Conservation (phyloP, 2,888 invertebrate genomes). For the Loripinus fragilis region DNA sequence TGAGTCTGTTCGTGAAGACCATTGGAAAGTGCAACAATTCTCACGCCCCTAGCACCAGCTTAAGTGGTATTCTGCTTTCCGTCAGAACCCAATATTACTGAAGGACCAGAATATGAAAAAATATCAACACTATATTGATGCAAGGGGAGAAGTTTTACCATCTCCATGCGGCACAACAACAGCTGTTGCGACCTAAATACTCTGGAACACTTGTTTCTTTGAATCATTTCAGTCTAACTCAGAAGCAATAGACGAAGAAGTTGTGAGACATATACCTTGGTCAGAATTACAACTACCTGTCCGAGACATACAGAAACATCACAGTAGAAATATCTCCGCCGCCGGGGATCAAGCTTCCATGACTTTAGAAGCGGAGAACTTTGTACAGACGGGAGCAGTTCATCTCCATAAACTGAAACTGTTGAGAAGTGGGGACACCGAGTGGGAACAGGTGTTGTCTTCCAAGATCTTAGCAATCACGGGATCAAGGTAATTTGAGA, state of each 20-base stretch:
- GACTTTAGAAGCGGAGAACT: slow-evolving; percentile 81
- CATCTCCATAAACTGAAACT: slow-evolving; percentile 76
- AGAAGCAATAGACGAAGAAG: slow-evolving; percentile 56
- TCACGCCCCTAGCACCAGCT: too few relatives aligned
- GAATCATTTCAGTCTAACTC: background rate
- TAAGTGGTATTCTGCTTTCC: too few relatives aligned
- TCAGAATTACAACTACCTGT: slow-evolving; percentile 77
- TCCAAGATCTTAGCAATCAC: slow-evolving; percentile 74
- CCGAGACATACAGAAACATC: slow-evolving; percentile 65
- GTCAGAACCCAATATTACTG: too few relatives aligned
- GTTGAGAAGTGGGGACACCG: slow-evolving; percentile 64
- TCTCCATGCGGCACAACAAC: too few relatives aligned
- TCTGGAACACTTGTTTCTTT: too few relatives aligned
- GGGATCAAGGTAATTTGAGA: slow-evolving; percentile 78
- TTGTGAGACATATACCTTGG: slow-evolving; percentile 52
- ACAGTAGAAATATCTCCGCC: slow-evolving; percentile 37
- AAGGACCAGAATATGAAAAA: too few relatives aligned
- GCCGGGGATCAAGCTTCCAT: slow-evolving; percentile 57
- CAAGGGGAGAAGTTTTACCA: too few relatives aligned
- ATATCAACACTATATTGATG: too few relatives aligned
- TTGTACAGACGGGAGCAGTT: slow-evolving; percentile 68
- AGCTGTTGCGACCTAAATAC: too few relatives aligned
- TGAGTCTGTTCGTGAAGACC: too few relatives aligned
- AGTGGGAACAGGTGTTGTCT: slow-evolving; percentile 81
- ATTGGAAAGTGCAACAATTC: too few relatives aligned